Evolutionary conservation across 2,888 invertebrate genomes (phyloP), one percentile per base, ranked within the genome.

Genomic region (Euplagia quadripunctaria): DNA sequence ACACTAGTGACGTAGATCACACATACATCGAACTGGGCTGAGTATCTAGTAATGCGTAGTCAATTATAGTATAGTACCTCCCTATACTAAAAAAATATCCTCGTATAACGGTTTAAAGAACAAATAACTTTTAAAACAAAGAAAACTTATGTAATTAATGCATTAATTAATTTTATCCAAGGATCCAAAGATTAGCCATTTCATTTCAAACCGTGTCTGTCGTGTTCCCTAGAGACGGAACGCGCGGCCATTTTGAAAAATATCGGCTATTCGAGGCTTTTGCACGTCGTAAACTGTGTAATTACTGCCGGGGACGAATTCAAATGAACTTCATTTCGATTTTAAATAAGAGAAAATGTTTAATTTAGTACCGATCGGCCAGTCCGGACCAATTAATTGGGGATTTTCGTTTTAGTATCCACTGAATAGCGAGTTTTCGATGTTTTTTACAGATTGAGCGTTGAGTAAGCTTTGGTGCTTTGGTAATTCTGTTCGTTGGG

Each of bases 311-410:
- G 69, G 86, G 80, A 85, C 90, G 92, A 93, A 94, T 94, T 91
- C 92, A 94, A 95, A 95, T 94, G 92, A 93, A 95, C 93, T 94
- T 94, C 94, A 94, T 95, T 95, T 93, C 92, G 91, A 89, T 93
- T 94, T 95, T 95, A 96, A 95, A 94, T 95, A 95, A 95, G 94
- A 90, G 94, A 93, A 94, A 94, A 95, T 94, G 95, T 94, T 95
- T 95, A 95, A 95, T 95, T 94, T 94, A 93, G 89, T 92, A 89
- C 89, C 91, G 89, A 92, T 92, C 90, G 90, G 88, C 85, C 87
- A 86, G 86, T 80, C 82, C 84, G 90, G 89, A 92, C 93, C 94
- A 94, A 95, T 95, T 95, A 95, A 95, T 93, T 93, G 93, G 88
- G 93, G 94, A 94, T 94, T 94, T 93, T 83, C 90, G 87, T 88